Evolutionary conservation across 1,140 invertebrate genomes (phyloP), one percentile per base, ranked within the genome.

Genomic region (Drosophila funebris): DNA sequence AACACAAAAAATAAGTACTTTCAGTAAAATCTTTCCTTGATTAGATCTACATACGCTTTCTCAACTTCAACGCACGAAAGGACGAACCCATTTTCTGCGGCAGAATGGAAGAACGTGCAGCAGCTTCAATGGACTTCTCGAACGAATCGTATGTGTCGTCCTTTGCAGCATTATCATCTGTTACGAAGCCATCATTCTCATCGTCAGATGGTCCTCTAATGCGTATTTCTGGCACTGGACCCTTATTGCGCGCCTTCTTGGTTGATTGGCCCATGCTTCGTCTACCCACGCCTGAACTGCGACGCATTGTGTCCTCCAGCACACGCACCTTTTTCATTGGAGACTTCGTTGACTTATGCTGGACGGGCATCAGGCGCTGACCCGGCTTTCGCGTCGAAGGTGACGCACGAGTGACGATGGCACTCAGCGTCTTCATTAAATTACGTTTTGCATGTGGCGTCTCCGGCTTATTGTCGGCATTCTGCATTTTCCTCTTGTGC

Each of bases 381-480:
- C 11, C 18, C 22, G 24, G 39, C 13, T 36, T 50, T 24, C 44
- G 75, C 29, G 61, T 4, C 9, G 16, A 57, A 24, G 68, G 62
- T 16, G 73, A 62, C 1, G 46, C n/a, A 20, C 44, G 24, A 6
- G 4, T 27, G 24, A 6, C 4, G 24, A 27, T 50, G 2, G 72
- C 58, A 16, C 64, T 76, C 4, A 78, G 44, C 0, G 66, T 58
- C 11, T 52, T 58, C 31, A 91, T 61, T 0, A 91, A 43, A 60
- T 63, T 90, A 4, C 90, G 70, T 52, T 90, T 91, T 3, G 90
- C 90, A 11, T 62, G 67, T 1, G 81, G 78, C 0, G 74, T 72
- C 7, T 46, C 57, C 2, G 56, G 18, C 4, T 68, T 60, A 0
- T 9, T 48, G n/a, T 18, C 16, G 0, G 44, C 53, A 50, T 37